Evolutionary conservation across 2,113 vertebrate genomes (phyloP).

Genomic region (Chelonoidis abingdonii): DNA sequence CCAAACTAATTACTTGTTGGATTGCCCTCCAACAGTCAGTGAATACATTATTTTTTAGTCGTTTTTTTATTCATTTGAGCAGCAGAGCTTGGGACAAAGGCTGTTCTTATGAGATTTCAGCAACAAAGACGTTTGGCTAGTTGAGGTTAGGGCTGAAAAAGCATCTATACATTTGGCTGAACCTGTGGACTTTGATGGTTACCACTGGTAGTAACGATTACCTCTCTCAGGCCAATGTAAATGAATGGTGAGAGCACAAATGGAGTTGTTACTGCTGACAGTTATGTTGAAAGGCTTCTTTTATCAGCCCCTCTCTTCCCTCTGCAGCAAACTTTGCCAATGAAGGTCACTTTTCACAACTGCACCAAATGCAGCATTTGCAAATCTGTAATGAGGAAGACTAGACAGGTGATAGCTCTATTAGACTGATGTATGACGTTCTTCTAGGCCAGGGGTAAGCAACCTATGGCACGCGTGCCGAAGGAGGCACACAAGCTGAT

Average conservation of each 20-base stretch:
- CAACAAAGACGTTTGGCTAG: background rate
- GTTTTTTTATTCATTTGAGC: background rate
- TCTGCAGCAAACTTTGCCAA: background rate
- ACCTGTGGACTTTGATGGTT: background rate
- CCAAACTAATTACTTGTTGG: background rate
- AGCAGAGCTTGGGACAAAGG: background rate
- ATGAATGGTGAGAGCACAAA: rapidly evolving
- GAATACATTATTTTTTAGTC: background rate
- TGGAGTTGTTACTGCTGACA: background rate
- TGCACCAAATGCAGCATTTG: background rate
- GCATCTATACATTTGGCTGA: background rate
- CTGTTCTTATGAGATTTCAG: background rate
- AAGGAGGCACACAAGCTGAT: too few relatives aligned
- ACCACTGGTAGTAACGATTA: background rate
- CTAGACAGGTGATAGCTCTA: background rate
- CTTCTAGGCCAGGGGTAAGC: background rate
- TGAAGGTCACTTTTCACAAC: background rate
- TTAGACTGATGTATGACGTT: background rate
- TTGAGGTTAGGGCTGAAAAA: background rate
- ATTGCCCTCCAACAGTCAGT: background rate
- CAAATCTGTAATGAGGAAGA: background rate
- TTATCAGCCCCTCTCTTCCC: background rate
- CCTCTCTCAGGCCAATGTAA: background rate
- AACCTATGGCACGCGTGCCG: too few relatives aligned
- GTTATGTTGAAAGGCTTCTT: background rate